Evolutionary conservation across 2,888 invertebrate species (phyloP).

Genomic region (Yponomeuta plumbellus): DNA sequence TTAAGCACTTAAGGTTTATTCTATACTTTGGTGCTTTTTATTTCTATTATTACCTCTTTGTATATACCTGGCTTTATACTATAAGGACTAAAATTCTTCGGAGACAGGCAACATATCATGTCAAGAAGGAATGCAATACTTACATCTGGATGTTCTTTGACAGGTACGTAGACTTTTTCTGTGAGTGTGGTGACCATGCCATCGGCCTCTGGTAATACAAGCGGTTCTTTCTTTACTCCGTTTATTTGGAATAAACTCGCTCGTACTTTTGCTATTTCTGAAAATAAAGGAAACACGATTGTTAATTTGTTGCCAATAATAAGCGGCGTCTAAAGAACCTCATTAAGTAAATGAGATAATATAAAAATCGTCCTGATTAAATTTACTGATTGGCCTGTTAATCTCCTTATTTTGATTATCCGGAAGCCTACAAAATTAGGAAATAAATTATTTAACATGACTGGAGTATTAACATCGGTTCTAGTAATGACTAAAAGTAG

Average conservation of each 20-base stretch:
- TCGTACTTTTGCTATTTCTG: constrained; percentile 99
- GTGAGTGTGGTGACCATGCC: constrained; percentile 94
- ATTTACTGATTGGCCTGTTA: not conserved
- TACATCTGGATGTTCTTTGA: constrained; percentile 99
- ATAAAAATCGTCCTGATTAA: not conserved
- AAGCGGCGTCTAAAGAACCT: not conserved
- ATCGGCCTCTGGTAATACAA: constrained; percentile 92
- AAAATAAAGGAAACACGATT: constrained; percentile 60
- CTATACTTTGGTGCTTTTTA: too few species aligned
- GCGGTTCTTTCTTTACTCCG: constrained; percentile 95
- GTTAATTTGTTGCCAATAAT: not conserved
- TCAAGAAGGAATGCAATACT: constrained; percentile 68
- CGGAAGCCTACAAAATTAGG: not conserved
- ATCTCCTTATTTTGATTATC: not conserved
- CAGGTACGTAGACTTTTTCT: constrained; percentile 99
- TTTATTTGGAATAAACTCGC: constrained; percentile 99
- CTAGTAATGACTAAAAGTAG: not conserved
- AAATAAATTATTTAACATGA: not conserved
- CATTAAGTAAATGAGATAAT: not conserved
- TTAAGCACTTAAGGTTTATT: too few species aligned
- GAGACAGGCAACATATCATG: too few species aligned
- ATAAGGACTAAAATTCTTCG: too few species aligned
- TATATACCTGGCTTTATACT: too few species aligned
- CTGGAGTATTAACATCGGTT: not conserved
- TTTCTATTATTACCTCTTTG: too few species aligned